Percentiles rank a stretch among this genome's conserved stretches.
phyloP scores from a whole-genome alignment of 2,888 invertebrate species.

The Agrilus biguttatus region DNA sequence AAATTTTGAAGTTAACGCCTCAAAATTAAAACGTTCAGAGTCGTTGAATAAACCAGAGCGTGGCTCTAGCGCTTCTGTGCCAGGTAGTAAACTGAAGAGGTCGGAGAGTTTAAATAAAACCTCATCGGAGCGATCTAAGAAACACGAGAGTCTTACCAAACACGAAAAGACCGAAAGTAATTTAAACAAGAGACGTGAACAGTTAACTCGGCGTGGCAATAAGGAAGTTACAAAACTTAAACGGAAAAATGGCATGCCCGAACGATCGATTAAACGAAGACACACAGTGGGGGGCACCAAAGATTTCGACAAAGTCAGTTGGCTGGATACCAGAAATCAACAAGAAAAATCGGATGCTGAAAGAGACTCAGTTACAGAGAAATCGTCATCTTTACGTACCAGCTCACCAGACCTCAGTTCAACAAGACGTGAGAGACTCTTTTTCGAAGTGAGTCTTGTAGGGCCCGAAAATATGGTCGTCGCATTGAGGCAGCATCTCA shows the following conservation, averaged over 20 bases:
- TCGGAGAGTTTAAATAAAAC: conserved; percentile 46
- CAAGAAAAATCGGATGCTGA: conserved; percentile 28
- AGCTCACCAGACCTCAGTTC: conserved; percentile 45
- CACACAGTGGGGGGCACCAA: conserved; percentile 91
- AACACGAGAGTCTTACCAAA: conserved; percentile 52
- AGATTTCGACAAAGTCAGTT: conserved; percentile 56
- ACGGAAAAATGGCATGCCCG: conserved; percentile 65
- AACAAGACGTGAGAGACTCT: conserved; percentile 28
- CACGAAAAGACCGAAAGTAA: conserved; percentile 68
- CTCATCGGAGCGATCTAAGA: conserved; percentile 35
- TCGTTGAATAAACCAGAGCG: conserved; percentile 44
- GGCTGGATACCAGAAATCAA: conserved; percentile 38
- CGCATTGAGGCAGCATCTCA: conserved; percentile 31
- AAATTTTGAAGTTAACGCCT: conserved; percentile 13
- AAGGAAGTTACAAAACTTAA: conserved; percentile 50
- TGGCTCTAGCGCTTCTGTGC: conserved; percentile 23
- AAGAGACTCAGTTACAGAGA: conserved; percentile 30
- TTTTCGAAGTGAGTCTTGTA: conserved; percentile 37
- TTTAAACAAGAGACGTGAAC: conserved; percentile 56
- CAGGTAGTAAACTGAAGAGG: conserved; percentile 37
- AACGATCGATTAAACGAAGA: conserved; percentile 70
- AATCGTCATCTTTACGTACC: conserved; percentile 38
- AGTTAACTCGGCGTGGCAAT: conserved; percentile 29
- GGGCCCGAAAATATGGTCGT: conserved; percentile 38
- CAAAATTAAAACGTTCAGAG: conserved; percentile 44